Conservation (phyloP, 2,888 invertebrate genomes). For the Agrochola lychnidis region DNA sequence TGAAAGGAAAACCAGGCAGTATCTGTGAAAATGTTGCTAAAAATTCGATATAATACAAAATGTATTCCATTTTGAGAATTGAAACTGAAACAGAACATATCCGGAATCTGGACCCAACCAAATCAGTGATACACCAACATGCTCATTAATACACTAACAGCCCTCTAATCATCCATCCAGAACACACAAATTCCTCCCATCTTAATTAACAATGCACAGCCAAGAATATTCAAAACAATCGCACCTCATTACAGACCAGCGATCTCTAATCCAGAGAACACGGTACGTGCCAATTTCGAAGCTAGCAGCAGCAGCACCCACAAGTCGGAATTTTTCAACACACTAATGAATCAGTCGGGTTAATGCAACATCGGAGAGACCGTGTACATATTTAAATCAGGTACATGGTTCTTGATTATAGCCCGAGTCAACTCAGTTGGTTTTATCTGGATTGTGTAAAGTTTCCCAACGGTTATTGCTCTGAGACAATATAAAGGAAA, state of each 20-base stretch:
- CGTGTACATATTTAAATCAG: conserved; percentile 84
- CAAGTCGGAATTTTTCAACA: conserved; percentile 66
- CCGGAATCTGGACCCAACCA: too few species aligned
- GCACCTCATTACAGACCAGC: conserved; percentile 65
- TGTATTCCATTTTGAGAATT: too few species aligned
- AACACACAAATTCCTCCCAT: conserved; percentile 18
- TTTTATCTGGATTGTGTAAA: conserved; percentile 70
- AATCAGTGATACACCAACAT: not conserved
- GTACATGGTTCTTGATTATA: conserved; percentile 80
- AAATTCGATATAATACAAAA: too few species aligned
- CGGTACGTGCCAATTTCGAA: conserved; percentile 62
- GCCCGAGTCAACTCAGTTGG: conserved; percentile 60
- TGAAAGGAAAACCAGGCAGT: not conserved
- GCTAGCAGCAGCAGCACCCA: conserved; percentile 52
- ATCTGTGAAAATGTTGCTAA: too few species aligned
- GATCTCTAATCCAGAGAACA: conserved; percentile 70
- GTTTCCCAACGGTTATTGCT: conserved; percentile 67
- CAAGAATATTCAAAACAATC: conserved; percentile 61
- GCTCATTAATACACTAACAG: not conserved
- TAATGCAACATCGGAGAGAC: conserved; percentile 69
- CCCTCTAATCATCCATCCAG: not conserved
- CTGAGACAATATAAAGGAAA: conserved; percentile 57
- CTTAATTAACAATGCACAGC: conserved; percentile 45
- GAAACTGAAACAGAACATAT: too few species aligned
- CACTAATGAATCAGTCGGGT: conserved; percentile 80